A percentile compares a stretch with the other conserved stretches of the same genome.
Conservation (phyloP, 2,113 vertebrate species). For the Paramisgurnus dabryanus region DNA sequence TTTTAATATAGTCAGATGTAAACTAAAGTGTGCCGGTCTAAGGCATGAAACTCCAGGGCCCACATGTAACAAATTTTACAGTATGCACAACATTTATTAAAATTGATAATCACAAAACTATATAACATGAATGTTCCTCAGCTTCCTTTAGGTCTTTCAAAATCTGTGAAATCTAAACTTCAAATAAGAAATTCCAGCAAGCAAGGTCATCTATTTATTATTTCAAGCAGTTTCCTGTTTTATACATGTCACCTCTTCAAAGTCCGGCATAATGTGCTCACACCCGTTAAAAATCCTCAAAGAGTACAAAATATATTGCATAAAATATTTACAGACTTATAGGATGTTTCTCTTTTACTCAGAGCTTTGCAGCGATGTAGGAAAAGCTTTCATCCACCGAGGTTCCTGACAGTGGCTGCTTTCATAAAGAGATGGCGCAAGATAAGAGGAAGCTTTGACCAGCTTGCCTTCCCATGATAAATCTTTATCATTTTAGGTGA, state of each 20-base stretch:
- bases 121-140: not conserved
- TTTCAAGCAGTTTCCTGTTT: constrained; percentile 47
- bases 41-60: no score
- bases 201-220: constrained; percentile 40
- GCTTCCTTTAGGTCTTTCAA: not conserved
- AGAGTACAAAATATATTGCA: constrained; percentile 76
- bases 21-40: no score
- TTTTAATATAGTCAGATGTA: no score
- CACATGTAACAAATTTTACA: not conserved
- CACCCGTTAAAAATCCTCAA: constrained; percentile 69
- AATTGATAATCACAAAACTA: not conserved
- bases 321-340: constrained; percentile 76
- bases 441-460: constrained; percentile 78
- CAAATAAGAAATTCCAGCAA: constrained; percentile 29
- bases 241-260: constrained; percentile 55
- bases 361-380: constrained; percentile 67
- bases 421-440: constrained; percentile 71
- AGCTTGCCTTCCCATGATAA: constrained; percentile 73
- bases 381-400: constrained; percentile 74
- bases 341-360: constrained; percentile 64
- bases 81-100: not conserved
- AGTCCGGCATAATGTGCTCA: constrained; percentile 62
- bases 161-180: constrained; percentile 29
- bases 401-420: constrained; percentile 72
- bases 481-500: constrained; percentile 83